Conservation (phyloP, 2,113 vertebrate genomes). For the Nettapus auritus region DNA sequence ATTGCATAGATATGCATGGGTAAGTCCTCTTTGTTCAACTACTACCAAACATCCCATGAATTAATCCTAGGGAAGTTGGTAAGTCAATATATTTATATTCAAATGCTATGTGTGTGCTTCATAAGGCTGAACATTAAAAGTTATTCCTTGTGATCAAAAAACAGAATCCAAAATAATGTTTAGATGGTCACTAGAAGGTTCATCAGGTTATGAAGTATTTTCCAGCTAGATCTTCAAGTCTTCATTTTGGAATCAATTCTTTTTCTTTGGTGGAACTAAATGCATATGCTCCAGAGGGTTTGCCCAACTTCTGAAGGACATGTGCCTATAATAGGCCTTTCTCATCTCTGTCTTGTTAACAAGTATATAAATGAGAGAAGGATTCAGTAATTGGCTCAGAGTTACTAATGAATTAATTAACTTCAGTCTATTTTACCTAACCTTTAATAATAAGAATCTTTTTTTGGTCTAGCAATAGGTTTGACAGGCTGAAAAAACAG, state of each 20-base stretch:
- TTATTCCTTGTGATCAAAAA: not conserved
- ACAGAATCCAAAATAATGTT: not conserved
- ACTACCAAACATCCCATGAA: slow-evolving; percentile 5
- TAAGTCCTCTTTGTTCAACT: not conserved
- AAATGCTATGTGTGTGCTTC: not conserved
- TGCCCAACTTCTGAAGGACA: slow-evolving; percentile 81
- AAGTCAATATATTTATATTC: not conserved
- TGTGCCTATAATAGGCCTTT: slow-evolving; percentile 83
- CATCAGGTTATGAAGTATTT: slow-evolving; percentile 30
- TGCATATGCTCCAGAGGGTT: slow-evolving; percentile 66
- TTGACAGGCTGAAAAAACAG: slow-evolving; percentile 86
- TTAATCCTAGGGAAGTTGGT: not conserved
- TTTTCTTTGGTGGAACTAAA: slow-evolving; percentile 64
- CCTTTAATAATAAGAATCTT: slow-evolving; percentile 86
- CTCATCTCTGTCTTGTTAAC: slow-evolving; percentile 86
- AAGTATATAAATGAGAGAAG: slow-evolving; percentile 86
- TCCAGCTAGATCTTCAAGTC: slow-evolving; percentile 45
- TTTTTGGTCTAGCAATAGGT: slow-evolving; percentile 80
- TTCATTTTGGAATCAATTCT: slow-evolving; percentile 62
- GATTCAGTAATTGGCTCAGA: slow-evolving; percentile 88
- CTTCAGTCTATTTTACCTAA: slow-evolving; percentile 89
- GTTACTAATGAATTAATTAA: slow-evolving; percentile 95
- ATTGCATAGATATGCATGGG: not conserved
- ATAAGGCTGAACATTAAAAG: not conserved
- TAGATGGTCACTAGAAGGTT: not conserved